phyloP scores from a whole-genome alignment of 2,113 vertebrate genomes.

The Gallinago jamesoni region DNA sequence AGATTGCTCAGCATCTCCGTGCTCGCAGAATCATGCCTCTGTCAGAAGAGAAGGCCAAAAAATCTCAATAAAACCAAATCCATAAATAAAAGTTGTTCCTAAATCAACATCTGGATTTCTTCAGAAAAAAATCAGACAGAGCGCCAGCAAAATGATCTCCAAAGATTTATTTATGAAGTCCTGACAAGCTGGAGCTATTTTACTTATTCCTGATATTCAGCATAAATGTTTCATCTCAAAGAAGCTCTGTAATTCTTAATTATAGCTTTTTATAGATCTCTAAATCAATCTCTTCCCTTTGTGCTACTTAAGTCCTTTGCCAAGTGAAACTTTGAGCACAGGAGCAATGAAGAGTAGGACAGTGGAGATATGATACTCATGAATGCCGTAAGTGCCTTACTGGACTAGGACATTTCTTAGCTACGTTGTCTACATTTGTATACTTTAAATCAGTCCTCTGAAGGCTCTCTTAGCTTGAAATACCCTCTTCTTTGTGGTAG shows the following conservation, averaged over 20 bases:
- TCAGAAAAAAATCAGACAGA: not conserved
- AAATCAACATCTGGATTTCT: constrained; percentile 48
- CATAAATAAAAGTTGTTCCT: constrained; percentile 28
- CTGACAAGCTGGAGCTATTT: constrained; percentile 1
- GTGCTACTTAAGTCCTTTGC: not conserved
- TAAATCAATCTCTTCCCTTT: constrained; percentile 2
- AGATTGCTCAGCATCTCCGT: not conserved
- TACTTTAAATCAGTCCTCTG: not conserved
- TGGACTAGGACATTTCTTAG: not conserved
- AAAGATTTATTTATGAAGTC: constrained; percentile 9
- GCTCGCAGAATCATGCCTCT: not conserved
- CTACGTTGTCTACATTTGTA: not conserved
- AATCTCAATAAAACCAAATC: constrained; percentile 5
- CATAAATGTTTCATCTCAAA: not conserved
- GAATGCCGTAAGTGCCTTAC: not conserved
- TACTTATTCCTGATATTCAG: constrained; percentile 15
- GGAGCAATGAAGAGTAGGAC: not conserved
- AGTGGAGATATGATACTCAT: not conserved
- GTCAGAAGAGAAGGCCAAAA: not conserved
- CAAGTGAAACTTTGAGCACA: not conserved
- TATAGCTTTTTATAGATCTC: not conserved
- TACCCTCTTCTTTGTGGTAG: not conserved
- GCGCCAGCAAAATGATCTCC: not conserved
- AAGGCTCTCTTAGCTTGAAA: not conserved
- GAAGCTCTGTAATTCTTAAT: not conserved